Conservation (phyloP, 64 coral and sea anemone species). For the Montipora capricornis region DNA sequence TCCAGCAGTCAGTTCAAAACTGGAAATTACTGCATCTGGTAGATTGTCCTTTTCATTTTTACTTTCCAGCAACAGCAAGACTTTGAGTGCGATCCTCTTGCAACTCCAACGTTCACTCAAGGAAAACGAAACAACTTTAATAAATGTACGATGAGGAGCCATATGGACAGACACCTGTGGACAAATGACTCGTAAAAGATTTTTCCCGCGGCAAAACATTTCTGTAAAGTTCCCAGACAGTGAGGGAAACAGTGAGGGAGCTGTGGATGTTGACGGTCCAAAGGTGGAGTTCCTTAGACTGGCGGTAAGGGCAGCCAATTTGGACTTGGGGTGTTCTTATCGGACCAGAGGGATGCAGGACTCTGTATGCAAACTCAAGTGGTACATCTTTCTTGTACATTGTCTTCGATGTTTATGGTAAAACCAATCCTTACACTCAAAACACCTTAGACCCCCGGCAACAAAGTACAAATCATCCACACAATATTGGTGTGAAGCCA, state of each 20-base stretch:
- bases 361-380: not conserved
- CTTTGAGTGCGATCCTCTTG: too few species aligned
- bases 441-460: too few species aligned
- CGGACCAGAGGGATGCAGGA: not conserved
- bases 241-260: conserved; percentile 50
- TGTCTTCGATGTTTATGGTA: too few species aligned
- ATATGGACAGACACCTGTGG: conserved; percentile 31
- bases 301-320: conserved; percentile 17
- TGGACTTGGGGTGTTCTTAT: not conserved
- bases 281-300: conserved; percentile 41
- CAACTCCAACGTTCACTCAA: too few species aligned
- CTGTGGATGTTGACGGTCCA: conserved; percentile 40
- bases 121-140: not conserved
- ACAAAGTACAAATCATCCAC: too few species aligned
- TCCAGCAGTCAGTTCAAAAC: too few species aligned
- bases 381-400: not conserved
- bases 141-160: conserved; percentile 4
- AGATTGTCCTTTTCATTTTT: too few species aligned
- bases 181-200: conserved; percentile 4
- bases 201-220: not conserved
- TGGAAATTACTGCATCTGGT: too few species aligned
- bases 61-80: too few species aligned
- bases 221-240: conserved; percentile 52
- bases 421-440: too few species aligned
- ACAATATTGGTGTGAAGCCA: too few species aligned